These are phyloP conservation scores for Eupristina koningsbergeri DNA, from an alignment of 1,140 invertebrate species.

Conservation along the genomic window DNA sequence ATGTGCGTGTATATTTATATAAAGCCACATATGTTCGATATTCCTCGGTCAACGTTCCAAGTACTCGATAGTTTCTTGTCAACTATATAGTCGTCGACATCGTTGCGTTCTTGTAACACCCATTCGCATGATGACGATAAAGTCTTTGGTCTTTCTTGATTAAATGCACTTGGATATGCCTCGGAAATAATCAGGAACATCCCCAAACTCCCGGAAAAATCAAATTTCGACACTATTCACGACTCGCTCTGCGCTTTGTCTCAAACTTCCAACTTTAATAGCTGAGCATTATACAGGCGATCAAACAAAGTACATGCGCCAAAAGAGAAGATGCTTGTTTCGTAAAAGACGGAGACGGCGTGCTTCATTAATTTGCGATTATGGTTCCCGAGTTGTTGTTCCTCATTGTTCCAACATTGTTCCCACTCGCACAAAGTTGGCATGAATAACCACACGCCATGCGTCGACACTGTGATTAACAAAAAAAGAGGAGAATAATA, in stretches of 20 bases:
- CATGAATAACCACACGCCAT: background rate
- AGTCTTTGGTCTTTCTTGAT: background rate
- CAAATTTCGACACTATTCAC: background rate
- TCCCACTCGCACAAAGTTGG: no score
- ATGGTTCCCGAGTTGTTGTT: background rate
- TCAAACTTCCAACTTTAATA: background rate
- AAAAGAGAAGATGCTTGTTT: no score
- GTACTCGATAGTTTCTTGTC: background rate
- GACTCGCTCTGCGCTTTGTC: background rate
- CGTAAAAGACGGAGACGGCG: no score
- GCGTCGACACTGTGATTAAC: background rate
- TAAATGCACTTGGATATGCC: background rate
- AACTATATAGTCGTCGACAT: no score
- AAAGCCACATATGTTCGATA: background rate
- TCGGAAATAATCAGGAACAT: background rate
- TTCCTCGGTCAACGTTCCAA: background rate
- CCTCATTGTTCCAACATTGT: background rate
- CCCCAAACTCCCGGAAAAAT: background rate
- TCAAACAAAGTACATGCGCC: no score
- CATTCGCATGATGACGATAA: background rate
- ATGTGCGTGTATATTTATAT: background rate
- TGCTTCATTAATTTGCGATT: background rate
- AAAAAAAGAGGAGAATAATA: background rate
- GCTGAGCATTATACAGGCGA: no score
- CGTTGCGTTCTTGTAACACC: background rate